A percentile compares a stretch with the other conserved stretches of the same genome.
Conservation (phyloP, 2,888 invertebrate species). For the Sinelater perroti region DNA sequence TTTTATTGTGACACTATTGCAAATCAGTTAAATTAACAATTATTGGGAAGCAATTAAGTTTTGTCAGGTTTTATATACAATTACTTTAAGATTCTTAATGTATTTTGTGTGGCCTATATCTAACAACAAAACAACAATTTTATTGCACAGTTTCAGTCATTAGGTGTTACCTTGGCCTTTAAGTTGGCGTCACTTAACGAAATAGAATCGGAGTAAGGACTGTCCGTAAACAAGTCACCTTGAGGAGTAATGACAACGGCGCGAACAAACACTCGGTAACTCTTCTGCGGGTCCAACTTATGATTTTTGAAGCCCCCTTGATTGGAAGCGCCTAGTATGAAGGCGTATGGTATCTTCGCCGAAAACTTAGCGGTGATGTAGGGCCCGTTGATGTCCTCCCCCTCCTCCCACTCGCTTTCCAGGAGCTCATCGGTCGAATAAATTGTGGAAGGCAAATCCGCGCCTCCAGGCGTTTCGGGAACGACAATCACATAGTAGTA, state of each 20-base stretch:
- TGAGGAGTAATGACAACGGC: slow-evolving; percentile 95
- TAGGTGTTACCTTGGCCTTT: slow-evolving; percentile 5
- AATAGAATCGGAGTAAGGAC: slow-evolving; percentile 90
- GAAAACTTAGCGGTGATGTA: slow-evolving; percentile 96
- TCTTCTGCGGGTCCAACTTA: slow-evolving; percentile 78
- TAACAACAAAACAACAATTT: not conserved
- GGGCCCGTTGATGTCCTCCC: slow-evolving; percentile 79
- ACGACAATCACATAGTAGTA: slow-evolving; percentile 97
- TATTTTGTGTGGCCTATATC: too few relatives aligned
- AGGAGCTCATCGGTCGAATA: slow-evolving; percentile 86
- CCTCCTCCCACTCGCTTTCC: slow-evolving; percentile 72
- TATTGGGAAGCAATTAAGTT: too few relatives aligned
- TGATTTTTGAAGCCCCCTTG: slow-evolving; percentile 88
- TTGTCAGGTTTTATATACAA: too few relatives aligned
- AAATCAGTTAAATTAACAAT: too few relatives aligned
- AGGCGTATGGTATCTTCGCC: slow-evolving; percentile 90
- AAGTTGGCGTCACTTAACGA: slow-evolving; percentile 88
- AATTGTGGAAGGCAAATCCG: slow-evolving; percentile 87
- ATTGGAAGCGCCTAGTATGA: slow-evolving; percentile 91
- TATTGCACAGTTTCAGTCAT: not conserved
- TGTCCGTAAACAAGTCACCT: slow-evolving; percentile 92
- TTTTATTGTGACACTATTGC: too few relatives aligned
- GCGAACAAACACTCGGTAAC: slow-evolving; percentile 90
- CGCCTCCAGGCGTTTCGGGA: slow-evolving; percentile 82
- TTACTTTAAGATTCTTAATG: too few relatives aligned